Percentiles rank a stretch among this genome's conserved stretches.
These are phyloP conservation scores for Emydura subglobosa DNA, from an alignment of 2,113 vertebrate species.

Conservation along the genomic window DNA sequence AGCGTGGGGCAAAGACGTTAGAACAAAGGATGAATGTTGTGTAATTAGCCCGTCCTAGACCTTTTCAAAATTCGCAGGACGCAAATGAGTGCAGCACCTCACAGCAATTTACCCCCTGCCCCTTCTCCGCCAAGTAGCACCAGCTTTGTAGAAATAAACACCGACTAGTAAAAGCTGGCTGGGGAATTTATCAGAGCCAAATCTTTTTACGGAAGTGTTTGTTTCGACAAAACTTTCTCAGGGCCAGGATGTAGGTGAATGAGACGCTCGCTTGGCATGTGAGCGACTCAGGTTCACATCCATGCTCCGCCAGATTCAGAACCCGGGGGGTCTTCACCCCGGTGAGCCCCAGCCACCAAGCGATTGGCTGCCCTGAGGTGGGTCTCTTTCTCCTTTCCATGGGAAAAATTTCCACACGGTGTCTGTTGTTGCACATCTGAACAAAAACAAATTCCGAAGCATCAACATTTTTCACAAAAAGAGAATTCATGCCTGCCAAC, in stretches of 20 bases:
- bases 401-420: not conserved
- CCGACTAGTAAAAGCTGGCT: not conserved
- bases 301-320: not conserved
- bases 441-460: not conserved
- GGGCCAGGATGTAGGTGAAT: not conserved
- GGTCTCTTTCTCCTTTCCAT: not conserved
- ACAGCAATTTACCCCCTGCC: not conserved
- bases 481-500: not conserved
- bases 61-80: not conserved
- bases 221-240: not conserved
- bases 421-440: not conserved
- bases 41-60: not conserved
- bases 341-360: not conserved
- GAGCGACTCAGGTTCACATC: no score
- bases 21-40: no score
- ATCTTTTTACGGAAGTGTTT: not conserved
- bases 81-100: not conserved
- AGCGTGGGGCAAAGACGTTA: not conserved
- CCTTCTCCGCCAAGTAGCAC: not conserved
- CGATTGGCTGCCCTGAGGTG: not conserved
- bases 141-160: not conserved
- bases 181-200: not conserved
- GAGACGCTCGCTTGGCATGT: not conserved
- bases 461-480: not conserved
- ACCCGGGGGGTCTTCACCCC: not conserved